These are phyloP conservation scores for Nasonia giraulti DNA, from an alignment of 1,140 invertebrate genomes.

Conservation along the genomic window DNA sequence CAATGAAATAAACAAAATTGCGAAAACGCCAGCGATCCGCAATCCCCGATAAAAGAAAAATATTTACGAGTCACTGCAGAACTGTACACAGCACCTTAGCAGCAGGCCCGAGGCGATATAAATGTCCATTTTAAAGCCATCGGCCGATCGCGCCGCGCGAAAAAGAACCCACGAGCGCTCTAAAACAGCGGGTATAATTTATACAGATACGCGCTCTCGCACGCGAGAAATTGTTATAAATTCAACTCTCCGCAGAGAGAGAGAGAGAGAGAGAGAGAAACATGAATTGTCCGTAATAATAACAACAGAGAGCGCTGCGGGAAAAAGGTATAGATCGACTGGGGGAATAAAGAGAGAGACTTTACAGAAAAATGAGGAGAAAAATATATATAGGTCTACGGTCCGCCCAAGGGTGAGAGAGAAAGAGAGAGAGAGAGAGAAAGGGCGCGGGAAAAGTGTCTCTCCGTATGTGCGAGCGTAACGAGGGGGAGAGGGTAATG, in stretches of 20 bases:
- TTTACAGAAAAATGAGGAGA: slow-evolving; percentile 32
- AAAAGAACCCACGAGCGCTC: background rate
- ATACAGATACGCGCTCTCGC: background rate
- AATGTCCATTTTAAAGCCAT: slow-evolving; percentile 28
- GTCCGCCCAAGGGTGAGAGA: slow-evolving; percentile 9
- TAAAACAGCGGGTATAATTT: background rate
- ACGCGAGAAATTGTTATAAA: slow-evolving; percentile 28
- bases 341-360: background rate
- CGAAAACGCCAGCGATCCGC: background rate
- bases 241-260: background rate
- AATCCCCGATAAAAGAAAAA: background rate
- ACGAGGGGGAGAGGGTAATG: background rate
- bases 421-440: too few relatives aligned
- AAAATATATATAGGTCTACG: slow-evolving; percentile 1
- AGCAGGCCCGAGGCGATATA: background rate
- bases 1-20: background rate
- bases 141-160: background rate
- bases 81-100: background rate
- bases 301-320: background rate
- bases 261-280: slow-evolving; percentile 30
- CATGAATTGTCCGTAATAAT: slow-evolving; percentile 33
- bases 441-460: background rate
- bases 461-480: background rate
- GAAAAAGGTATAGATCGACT: background rate
- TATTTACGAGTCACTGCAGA: slow-evolving; percentile 4